Conservation (phyloP, 2,797 vertebrate species). For the Propithecus perrieri region DNA sequence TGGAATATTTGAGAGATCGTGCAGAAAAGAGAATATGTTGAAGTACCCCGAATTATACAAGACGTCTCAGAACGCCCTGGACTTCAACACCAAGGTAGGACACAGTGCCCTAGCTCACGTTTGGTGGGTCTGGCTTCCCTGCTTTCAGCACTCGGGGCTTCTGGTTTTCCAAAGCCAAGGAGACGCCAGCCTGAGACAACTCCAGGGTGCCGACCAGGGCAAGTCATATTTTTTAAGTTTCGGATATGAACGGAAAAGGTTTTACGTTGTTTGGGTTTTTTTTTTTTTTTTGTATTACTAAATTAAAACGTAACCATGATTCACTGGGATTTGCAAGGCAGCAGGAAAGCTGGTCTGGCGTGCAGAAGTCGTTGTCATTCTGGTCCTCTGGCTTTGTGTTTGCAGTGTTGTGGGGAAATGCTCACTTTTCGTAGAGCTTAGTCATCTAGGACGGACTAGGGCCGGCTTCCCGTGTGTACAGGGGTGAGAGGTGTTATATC, state of each 20-base stretch:
- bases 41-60: constrained; percentile 99
- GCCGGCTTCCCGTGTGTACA: constrained; percentile 70
- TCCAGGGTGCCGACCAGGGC: not conserved
- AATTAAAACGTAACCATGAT: not conserved
- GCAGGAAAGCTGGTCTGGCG: constrained; percentile 88
- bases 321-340: constrained; percentile 66
- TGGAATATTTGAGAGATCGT: constrained; percentile 98
- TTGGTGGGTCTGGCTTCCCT: not conserved
- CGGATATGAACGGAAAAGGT: not conserved
- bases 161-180: not conserved
- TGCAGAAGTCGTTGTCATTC: constrained; percentile 79
- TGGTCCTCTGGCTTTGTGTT: constrained; percentile 84
- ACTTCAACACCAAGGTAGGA: constrained; percentile 93
- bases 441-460: constrained; percentile 79
- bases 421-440: constrained; percentile 86
- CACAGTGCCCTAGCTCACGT: rapidly evolving
- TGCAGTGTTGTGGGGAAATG: constrained; percentile 84
- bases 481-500: not conserved
- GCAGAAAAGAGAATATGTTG: constrained; percentile 98
- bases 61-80: constrained; percentile 97
- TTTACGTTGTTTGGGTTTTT: not conserved
- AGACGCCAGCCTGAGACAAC: not conserved
- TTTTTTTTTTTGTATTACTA: not conserved
- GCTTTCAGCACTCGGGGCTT: not conserved
- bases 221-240: not conserved